Evolutionary conservation across 2,113 vertebrate genomes (phyloP).

Genomic region (Panthera leo): DNA sequence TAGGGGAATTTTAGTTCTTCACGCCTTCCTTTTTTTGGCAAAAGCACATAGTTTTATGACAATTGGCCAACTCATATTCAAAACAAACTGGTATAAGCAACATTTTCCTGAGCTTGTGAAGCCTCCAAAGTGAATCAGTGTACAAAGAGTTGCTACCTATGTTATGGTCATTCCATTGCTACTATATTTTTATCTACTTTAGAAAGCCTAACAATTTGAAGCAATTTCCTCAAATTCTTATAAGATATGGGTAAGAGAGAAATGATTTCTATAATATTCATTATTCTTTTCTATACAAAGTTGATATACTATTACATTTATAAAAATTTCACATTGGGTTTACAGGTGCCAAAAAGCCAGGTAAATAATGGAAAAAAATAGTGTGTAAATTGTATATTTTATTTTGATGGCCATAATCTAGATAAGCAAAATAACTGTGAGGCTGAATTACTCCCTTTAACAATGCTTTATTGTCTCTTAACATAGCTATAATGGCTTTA

Average conservation of each 20-base stretch:
- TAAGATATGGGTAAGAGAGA: neutral
- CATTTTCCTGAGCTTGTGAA: neutral
- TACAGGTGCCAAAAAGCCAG: neutral
- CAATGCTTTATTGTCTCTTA: neutral
- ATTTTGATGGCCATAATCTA: neutral
- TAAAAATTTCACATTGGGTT: neutral
- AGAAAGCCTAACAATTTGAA: neutral
- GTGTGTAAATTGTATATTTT: neutral
- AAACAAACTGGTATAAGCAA: neutral
- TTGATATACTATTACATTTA: neutral
- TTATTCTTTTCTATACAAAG: neutral
- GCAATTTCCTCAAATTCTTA: neutral
- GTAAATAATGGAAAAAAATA: neutral
- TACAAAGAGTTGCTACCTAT: neutral
- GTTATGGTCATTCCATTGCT: neutral
- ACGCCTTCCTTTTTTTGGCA: neutral
- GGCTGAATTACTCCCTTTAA: neutral
- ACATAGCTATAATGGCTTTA: neutral
- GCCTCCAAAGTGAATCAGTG: neutral
- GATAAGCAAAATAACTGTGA: neutral
- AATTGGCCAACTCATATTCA: neutral
- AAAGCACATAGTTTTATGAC: neutral
- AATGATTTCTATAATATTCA: neutral
- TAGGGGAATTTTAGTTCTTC: neutral
- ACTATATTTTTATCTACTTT: neutral